phyloP scores from a whole-genome alignment of 2,113 vertebrate species.

The Chaetorhynchus papuensis region DNA sequence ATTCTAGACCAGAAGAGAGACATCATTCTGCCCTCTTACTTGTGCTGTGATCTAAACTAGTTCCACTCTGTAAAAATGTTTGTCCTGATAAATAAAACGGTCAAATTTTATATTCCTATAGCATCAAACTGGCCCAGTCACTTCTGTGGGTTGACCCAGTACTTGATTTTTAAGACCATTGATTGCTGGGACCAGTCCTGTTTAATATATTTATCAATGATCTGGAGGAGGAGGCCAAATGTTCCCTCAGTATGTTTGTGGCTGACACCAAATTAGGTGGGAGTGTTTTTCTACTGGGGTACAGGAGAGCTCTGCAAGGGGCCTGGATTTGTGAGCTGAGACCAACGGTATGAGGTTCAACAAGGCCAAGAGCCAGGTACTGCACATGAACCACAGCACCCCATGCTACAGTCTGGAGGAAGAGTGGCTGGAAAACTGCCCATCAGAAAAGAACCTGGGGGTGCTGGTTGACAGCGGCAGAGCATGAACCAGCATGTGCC shows the following conservation, averaged over 20 bases:
- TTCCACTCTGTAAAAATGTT: not conserved
- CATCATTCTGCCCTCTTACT: not conserved
- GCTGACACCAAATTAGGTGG: not conserved
- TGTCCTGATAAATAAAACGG: not conserved
- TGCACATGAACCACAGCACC: accelerated
- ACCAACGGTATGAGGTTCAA: not conserved
- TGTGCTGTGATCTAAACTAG: not conserved
- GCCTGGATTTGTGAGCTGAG: too few species aligned
- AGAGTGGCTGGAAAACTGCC: not conserved
- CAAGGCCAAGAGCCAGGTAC: not conserved
- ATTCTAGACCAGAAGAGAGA: not conserved
- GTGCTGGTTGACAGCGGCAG: not conserved
- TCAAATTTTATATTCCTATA: not conserved
- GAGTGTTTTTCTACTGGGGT: not conserved
- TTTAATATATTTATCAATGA: not conserved
- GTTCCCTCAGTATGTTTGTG: not conserved
- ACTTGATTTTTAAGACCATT: not conserved
- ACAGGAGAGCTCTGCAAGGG: not conserved
- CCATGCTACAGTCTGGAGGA: not conserved
- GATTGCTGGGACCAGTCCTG: not conserved
- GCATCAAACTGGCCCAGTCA: not conserved
- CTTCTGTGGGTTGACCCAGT: not conserved
- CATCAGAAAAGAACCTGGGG: accelerated
- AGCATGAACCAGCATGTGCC: not conserved
- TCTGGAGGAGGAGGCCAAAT: not conserved